phyloP scores from a whole-genome alignment of 53 echinoderm and acorn worm species.

The Holothuria scabra region DNA sequence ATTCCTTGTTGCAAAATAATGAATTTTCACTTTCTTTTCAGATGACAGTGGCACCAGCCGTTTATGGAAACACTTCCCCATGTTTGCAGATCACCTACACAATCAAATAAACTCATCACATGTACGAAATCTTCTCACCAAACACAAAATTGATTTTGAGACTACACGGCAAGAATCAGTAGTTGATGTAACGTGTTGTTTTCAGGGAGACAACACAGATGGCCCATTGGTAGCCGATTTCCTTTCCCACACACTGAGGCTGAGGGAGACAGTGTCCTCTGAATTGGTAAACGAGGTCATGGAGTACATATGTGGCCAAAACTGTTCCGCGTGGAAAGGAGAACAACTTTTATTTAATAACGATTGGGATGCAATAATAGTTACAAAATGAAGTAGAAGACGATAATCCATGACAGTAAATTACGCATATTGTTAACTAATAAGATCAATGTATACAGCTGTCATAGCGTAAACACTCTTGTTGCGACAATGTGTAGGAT shows the following conservation, averaged over 20 bases:
- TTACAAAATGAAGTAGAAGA: too few species aligned
- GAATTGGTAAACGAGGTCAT: slow-evolving; percentile 25
- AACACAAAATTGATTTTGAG: slow-evolving; percentile 1
- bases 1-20: too few species aligned
- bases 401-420: too few species aligned
- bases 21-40: neutral
- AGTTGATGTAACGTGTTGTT: slow-evolving; percentile 39
- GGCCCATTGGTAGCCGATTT: slow-evolving; percentile 38
- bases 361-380: too few species aligned
- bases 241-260: slow-evolving; percentile 13
- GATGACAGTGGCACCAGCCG: slow-evolving; percentile 25
- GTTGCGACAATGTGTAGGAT: too few species aligned
- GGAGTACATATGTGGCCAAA: slow-evolving; percentile 41
- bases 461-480: too few species aligned
- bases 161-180: slow-evolving; percentile 24
- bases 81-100: neutral
- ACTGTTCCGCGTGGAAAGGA: too few species aligned
- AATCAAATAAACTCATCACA: neutral
- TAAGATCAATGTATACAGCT: too few species aligned
- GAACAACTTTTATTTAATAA: too few species aligned
- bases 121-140: slow-evolving; percentile 24
- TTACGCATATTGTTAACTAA: too few species aligned
- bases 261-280: slow-evolving; percentile 3
- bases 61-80: slow-evolving; percentile 9
- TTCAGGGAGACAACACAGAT: slow-evolving; percentile 26